Percentiles rank a stretch among this genome's conserved stretches.
Conservation (phyloP, 2,113 vertebrate genomes). For the Lynx canadensis region DNA sequence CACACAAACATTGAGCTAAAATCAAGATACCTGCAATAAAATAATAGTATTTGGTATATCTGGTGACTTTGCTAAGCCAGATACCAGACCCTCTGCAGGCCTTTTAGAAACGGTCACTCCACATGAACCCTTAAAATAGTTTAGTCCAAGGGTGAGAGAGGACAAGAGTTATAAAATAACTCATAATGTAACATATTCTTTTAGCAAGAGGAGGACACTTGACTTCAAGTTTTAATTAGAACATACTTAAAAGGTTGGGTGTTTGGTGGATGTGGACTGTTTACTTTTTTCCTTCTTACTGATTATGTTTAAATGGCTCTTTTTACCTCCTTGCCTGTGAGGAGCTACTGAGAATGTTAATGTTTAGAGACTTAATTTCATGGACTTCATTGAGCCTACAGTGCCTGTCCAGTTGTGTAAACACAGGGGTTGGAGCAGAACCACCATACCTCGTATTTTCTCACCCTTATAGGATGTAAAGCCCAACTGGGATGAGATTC, state of each 20-base stretch:
- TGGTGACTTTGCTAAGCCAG: neutral
- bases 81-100: neutral
- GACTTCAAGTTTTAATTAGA: neutral
- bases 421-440: no score
- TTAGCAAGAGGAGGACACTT: neutral
- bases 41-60: neutral
- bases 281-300: neutral
- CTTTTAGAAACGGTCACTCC: neutral
- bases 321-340: neutral
- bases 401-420: neutral
- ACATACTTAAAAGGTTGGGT: neutral
- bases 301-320: neutral
- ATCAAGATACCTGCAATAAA: neutral
- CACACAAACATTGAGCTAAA: neutral
- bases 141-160: neutral
- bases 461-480: neutral
- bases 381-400: neutral
- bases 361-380: neutral
- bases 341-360: neutral
- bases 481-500: neutral
- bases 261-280: neutral
- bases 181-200: neutral
- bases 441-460: neutral
- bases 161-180: slow-evolving; percentile 21
- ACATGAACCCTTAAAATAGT: neutral